phyloP scores from a whole-genome alignment of 1,140 invertebrate species.

The Brachionus calyciflorus region DNA sequence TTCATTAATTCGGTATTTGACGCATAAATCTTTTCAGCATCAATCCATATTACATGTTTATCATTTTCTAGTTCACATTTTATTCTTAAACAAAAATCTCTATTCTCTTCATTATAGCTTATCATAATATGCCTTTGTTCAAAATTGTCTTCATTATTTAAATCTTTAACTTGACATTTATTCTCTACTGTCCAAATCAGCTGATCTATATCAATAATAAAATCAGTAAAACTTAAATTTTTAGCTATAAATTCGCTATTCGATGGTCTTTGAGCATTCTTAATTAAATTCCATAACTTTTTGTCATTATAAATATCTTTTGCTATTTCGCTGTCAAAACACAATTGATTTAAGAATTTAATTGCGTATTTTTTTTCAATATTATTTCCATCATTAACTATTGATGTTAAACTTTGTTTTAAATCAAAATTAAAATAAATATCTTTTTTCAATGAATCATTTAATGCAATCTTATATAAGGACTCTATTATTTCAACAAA shows the following conservation, averaged over 20 bases:
- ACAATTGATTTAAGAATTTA: constrained; percentile 11
- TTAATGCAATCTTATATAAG: constrained; percentile 15
- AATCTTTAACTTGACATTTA: not conserved
- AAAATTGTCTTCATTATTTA: not conserved
- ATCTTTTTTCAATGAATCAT: constrained; percentile 18
- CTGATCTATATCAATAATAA: not conserved
- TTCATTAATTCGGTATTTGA: constrained; percentile 59
- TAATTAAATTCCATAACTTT: not conserved
- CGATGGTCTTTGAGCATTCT: not conserved
- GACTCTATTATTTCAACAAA: constrained; percentile 21
- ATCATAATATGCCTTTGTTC: constrained; percentile 23
- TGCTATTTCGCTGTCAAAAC: constrained; percentile 2
- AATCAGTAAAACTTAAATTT: too few species aligned
- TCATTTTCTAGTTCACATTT: constrained; percentile 8
- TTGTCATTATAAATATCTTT: not conserved
- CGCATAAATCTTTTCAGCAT: constrained; percentile 49
- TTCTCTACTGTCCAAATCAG: not conserved
- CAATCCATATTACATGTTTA: constrained; percentile 49
- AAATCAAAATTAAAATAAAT: constrained; percentile 18
- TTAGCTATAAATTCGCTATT: too few species aligned
- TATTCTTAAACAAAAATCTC: constrained; percentile 37
- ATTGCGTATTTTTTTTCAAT: not conserved
- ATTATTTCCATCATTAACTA: constrained; percentile 19
- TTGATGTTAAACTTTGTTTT: not conserved
- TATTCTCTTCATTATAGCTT: constrained; percentile 31